Evolutionary conservation across 2,797 vertebrate species (phyloP), one percentile per base, ranked within the genome.

Genomic region (Todus mexicanus): DNA sequence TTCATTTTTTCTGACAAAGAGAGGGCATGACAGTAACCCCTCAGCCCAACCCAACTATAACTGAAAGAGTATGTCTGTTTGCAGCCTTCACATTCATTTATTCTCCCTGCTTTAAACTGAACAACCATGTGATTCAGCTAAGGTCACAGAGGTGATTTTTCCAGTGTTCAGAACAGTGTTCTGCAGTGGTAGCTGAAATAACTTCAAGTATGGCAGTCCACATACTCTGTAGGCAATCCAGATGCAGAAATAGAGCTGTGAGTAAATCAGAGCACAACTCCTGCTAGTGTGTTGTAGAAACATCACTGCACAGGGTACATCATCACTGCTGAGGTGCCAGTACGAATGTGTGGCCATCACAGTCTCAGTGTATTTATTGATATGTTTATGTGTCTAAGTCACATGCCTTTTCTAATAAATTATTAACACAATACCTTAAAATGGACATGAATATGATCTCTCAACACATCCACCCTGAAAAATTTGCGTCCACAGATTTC

Each of bases 401-500:
- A 64, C 21, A 19, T 18, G 25, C 19, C 47, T 90, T 61, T 60
- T 59, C 38, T 61, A 74, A 59, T 4, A 73, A 54, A 29, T 27
- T 33, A 69, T 61, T 65, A 90, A 74, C 14, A 64, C 26, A 47
- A 9, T 97, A 99, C 99, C 99, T 99, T 99, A 96, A 99, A 99
- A 97, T 99, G 99, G 59, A 99, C 99, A 25, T 99, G 99, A 87
- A 99, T 99, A 97, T 99, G 99, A 95, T 99, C 99, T 93, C 99
- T 97, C 37, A 99, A 97, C 81, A 99, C 99, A 85, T 99, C 99
- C 94, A 99, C 99, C 2, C 99, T 98, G 97, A 99, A 99, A 97
- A 99, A 99, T 98, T 98, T 99, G 89, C 99, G 98, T 9, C 99
- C 99, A 48, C 99, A 99, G 97, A 99, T 99, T 97, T 99, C 99